Evolutionary conservation across 2,113 vertebrate genomes (phyloP), one percentile per base, ranked within the genome.

Genomic region (Cyphomyrus plagiostoma): DNA sequence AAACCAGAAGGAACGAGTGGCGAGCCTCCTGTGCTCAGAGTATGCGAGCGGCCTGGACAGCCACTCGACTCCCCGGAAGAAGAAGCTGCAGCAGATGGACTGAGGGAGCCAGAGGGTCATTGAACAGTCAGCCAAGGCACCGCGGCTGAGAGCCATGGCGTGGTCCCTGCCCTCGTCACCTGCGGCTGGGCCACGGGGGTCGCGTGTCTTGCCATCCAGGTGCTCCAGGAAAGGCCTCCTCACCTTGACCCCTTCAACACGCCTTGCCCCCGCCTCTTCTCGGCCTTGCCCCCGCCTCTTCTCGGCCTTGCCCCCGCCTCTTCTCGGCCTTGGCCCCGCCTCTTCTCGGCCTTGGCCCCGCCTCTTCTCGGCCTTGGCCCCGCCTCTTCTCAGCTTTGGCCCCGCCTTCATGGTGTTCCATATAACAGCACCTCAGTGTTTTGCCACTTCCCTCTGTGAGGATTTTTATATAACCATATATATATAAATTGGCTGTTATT

Each of bases 41-140:
- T 98, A 96, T 90, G 94, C 96, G 62, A 98, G 97, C 0, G 98
- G 98, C 17, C 35, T 95, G 86, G 92, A 93, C 1, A 89, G 45
- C 49, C 48, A 45, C 77, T 89, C 88, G 1, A 49, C 85, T 88
- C 92, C 48, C 84, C 93, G 90, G 90, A 94, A 77, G 92, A 94
- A 91, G 89, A 94, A 88, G 11, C 90, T 85, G 13, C 87, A 89
- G 53, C 80, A 90, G 86, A 82, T 56, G 35, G 77, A 80, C 5
- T 84, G 91, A 39, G 90, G 90, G 84, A 87, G 70, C 13, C 84
- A 89, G 2, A 70, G 56, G 84, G 45, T n/a, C 39, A 45, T 58
- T 9, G 52, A 58, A 35, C 88, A 53, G 49, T 74, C 70, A 30
- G 74, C 88, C 35, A 53, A 82, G 48, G 46, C 74, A 19, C 87